Evolutionary conservation across 53 echinoderm and acorn worm species (phyloP).

Genomic region (Stichopus horrens): DNA sequence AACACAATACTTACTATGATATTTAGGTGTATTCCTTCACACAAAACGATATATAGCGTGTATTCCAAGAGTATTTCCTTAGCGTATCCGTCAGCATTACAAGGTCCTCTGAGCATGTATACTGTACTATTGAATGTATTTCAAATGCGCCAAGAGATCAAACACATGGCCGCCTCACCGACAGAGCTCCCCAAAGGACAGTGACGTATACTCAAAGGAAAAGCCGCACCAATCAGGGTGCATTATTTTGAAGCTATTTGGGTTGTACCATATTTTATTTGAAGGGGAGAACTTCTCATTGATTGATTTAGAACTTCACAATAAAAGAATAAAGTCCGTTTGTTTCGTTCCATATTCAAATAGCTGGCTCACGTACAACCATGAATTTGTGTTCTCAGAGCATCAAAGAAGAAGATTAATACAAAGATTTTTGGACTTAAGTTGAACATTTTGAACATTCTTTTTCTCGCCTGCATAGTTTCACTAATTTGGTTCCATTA

Average conservation of each 20-base stretch:
- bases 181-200: constrained; percentile 98
- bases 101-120: constrained; percentile 28
- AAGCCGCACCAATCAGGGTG: constrained; percentile 98
- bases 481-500: constrained; percentile 39
- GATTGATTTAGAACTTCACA: not conserved
- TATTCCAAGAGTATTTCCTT: constrained; percentile 34
- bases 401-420: not conserved
- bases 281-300: constrained; percentile 38
- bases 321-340: not conserved
- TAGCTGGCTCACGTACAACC: not conserved
- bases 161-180: constrained; percentile 99
- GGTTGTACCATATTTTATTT: constrained; percentile 27
- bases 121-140: constrained; percentile 61
- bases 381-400: not conserved
- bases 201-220: constrained; percentile 98
- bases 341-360: not conserved
- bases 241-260: constrained; percentile 38
- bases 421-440: not conserved
- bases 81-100: constrained; percentile 1
- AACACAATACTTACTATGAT: not conserved
- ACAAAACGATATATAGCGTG: not conserved
- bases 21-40: not conserved
- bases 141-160: constrained; percentile 90
- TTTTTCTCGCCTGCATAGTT: constrained; percentile 26
- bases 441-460: not conserved